Evolutionary conservation across 2,888 invertebrate genomes (phyloP), one percentile per base, ranked within the genome.

Genomic region (Ectobius pallidus): DNA sequence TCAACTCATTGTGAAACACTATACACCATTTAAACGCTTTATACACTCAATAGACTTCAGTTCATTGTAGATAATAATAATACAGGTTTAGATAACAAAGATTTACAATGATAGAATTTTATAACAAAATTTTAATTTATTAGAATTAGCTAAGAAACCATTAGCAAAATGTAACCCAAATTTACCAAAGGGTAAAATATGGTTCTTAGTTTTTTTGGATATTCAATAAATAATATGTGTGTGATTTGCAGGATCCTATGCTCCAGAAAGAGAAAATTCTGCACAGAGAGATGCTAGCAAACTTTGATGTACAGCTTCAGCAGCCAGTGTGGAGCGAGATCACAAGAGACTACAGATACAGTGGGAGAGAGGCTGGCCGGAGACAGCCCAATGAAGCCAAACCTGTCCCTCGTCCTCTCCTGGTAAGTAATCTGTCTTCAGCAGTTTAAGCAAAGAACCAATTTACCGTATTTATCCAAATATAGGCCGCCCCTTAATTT

Each of bases 301-400:
- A 83, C 7, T 83, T 88, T 70, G 82, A 79, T 70, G 88, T 88
- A 74, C 77, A 83, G 0, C 81, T 88, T 16, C 81, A 79, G 65
- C 79, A 77, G 9, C 82, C 85, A 0, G 86, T 86, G 78, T 88
- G 89, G 88, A 87, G 86, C 71, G 86, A 87, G 61, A 78, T 81
- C 0, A 82, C 83, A 0, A 83, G 87, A 69, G 86, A 88, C 77
- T 88, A 86, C 79, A 86, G 86, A 77, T 89, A 88, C 88, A 42
- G 42, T 22, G 32, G 58, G 11, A 69, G 63, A 18, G 72, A 72
- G 3, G 69, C 39, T 2, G 3, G 1, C n/a, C 7, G 18, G n/a
- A 46, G 18, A 46, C 46, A 7, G 3, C 46, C 46, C 4, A 4
- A 3, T 11, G 46, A 46, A n/a, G 46, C 46, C 14, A 46, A 11